Conservation (phyloP, 2,797 vertebrate genomes). For the Brachyrhaphis roseni region DNA sequence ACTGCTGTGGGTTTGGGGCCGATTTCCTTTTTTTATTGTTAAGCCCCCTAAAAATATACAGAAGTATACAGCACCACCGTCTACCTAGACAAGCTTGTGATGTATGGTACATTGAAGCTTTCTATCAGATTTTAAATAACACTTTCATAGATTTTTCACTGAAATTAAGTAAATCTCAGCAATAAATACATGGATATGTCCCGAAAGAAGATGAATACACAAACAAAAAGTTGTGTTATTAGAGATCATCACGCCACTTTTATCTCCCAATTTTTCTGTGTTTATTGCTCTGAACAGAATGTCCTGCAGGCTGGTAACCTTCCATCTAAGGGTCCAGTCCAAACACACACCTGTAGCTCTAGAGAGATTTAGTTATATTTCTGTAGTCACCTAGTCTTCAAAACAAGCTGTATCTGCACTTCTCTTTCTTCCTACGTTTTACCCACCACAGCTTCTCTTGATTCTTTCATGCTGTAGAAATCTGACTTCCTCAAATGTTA, state of each 20-base stretch:
- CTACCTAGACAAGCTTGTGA: not conserved
- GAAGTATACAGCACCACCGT: not conserved
- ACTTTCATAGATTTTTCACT: not conserved
- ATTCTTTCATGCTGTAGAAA: not conserved
- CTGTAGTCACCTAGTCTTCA: not conserved
- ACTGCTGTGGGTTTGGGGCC: not conserved
- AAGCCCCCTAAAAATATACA: not conserved
- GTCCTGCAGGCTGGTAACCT: not conserved
- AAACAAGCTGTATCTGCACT: not conserved
- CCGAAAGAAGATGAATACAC: not conserved
- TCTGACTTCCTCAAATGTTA: not conserved
- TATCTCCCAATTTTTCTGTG: not conserved
- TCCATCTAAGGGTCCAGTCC: not conserved
- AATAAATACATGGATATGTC: not conserved
- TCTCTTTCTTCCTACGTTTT: not conserved
- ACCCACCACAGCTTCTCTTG: not conserved
- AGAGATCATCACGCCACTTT: not conserved
- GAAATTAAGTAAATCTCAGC: not conserved
- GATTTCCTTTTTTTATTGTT: not conserved
- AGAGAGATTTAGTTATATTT: not conserved
- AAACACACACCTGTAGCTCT: not conserved
- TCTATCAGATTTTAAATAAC: not conserved
- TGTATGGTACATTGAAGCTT: not conserved
- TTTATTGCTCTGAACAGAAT: not conserved
- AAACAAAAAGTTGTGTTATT: not conserved